phyloP scores from a whole-genome alignment of 2,113 vertebrate species.

The Hypocryptadius cinnamomeus region DNA sequence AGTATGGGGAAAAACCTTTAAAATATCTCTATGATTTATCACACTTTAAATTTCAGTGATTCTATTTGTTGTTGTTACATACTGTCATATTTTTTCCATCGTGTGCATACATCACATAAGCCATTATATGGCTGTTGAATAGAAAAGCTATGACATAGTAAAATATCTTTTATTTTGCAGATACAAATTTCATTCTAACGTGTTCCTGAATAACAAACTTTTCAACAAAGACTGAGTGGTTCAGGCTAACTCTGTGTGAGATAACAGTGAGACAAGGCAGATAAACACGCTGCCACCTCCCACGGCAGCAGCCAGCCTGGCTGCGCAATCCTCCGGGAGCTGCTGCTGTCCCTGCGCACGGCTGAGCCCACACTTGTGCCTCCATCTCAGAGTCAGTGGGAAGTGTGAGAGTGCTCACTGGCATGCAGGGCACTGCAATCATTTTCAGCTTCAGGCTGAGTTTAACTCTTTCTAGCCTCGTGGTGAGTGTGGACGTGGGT shows the following conservation, averaged over 20 bases:
- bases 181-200: background rate
- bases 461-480: background rate
- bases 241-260: background rate
- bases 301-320: background rate
- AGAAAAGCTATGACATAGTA: background rate
- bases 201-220: background rate
- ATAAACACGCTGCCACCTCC: background rate
- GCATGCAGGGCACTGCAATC: background rate
- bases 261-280: background rate
- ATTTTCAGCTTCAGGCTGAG: background rate
- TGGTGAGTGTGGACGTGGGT: rapidly evolving
- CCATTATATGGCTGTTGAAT: background rate
- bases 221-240: background rate
- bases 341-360: background rate
- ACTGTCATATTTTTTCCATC: background rate
- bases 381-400: slow-evolving; percentile 4
- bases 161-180: background rate
- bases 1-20: background rate
- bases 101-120: background rate
- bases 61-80: background rate
- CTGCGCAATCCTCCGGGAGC: background rate
- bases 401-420: background rate
- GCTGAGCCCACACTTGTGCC: background rate
- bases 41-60: background rate
- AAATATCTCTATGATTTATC: background rate